Base-by-base conservation (phyloP, 2,888 invertebrate species). In the Panzeria rudis region DNA sequence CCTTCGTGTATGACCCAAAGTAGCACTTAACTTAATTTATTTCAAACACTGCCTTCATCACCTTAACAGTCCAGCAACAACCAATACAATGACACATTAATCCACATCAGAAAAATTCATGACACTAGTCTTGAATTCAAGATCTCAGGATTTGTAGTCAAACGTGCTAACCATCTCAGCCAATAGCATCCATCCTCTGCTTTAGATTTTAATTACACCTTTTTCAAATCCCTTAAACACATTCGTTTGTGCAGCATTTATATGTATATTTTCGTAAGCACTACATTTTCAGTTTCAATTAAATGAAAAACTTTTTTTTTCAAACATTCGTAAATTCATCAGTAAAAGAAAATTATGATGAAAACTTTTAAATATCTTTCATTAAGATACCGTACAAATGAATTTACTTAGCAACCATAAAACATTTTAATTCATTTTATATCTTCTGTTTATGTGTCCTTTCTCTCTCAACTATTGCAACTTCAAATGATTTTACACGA, bases 331-430 rank as follows among this genome's bases (percentile, higher is more conserved):
- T 41, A 13, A 32, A 44, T 47, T 29, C 47, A 32, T 38, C 38
- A 69, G 32, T 23, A 59, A 61, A 23, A 15, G 20, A 61, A 61
- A 69, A 61, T 69, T 61, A n/a, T 68, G 52, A 68, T 52, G 52
- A 61, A 68, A 68, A 81, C 69, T 69, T 68, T 35, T 0, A 25
- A 77, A 69, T 25, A 29, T 50, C 25, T 68, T 68, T 61, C 52
- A 68, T 75, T 81, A 61, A 73, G 68, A 81, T 68, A 44, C 52
- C 81, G 11, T n/a, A 59, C 23, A 68, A 78, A 50, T 5, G 25
- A 29, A 79, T 68, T 72, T 73, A 54, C 73, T 68, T 69, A 32
- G 61, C 41, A 78, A 73, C 83, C 41, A 73, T 61, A 78, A 72
- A 83, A 73, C 35, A 59, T 61, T 80, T 66, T 50, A 66, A 44